Evolutionary conservation across 2,797 vertebrate species (phyloP).

Genomic region (Melanotaenia parkinsoni): DNA sequence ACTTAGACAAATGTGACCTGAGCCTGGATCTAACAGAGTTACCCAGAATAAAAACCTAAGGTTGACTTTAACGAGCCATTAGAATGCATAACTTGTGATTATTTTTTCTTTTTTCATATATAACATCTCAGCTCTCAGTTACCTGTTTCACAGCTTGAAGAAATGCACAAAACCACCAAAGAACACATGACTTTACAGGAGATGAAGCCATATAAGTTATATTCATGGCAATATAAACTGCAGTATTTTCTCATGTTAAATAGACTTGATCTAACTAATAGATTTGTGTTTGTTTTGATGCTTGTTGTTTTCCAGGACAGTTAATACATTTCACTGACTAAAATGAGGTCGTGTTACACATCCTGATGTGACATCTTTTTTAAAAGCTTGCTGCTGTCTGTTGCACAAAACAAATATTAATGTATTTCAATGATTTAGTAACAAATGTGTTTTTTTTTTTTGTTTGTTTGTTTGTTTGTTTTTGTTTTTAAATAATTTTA

Average conservation of each 20-base stretch:
- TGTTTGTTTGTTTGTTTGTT: constrained; percentile 1
- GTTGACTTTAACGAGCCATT: constrained; percentile 36
- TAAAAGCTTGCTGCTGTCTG: constrained; percentile 50
- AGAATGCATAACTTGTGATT: constrained; percentile 55
- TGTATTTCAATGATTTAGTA: not conserved
- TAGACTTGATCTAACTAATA: constrained; percentile 33
- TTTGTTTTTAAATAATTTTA: constrained; percentile 4
- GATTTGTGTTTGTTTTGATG: not conserved
- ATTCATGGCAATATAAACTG: constrained; percentile 42
- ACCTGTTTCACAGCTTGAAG: constrained; percentile 27
- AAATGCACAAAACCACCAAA: constrained; percentile 62
- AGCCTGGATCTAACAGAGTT: constrained; percentile 66
- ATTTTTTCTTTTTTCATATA: constrained; percentile 22
- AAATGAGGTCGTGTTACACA: constrained; percentile 26
- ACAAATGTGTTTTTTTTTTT: not conserved
- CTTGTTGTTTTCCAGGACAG: constrained; percentile 22
- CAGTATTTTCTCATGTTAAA: constrained; percentile 46
- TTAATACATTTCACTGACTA: constrained; percentile 31
- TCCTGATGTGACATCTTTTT: constrained; percentile 35
- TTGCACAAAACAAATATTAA: constrained; percentile 31
- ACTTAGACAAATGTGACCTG: constrained; percentile 70
- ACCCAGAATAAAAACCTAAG: constrained; percentile 69
- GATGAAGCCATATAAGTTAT: constrained; percentile 64
- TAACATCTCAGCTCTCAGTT: constrained; percentile 26
- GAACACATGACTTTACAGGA: constrained; percentile 43